Evolutionary conservation across 2,113 vertebrate genomes (phyloP).

Genomic region (Epinephelus lanceolatus): DNA sequence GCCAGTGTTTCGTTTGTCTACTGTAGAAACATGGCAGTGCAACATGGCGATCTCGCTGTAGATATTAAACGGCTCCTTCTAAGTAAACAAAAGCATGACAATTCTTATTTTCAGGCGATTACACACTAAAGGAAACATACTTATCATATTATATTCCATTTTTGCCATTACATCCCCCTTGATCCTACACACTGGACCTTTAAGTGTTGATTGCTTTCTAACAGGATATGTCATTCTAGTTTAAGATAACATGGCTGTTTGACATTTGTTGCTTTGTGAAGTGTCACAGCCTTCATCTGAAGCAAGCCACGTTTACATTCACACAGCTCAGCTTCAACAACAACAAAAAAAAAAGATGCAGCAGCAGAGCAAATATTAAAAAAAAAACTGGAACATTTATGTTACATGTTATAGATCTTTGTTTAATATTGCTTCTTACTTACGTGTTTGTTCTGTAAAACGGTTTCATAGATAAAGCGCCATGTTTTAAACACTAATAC

Average conservation of each 20-base stretch:
- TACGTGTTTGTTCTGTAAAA: slow-evolving; percentile 29
- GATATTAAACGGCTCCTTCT: too few species aligned
- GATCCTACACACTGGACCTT: too few species aligned
- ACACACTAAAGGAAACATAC: too few species aligned
- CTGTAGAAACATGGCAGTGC: too few species aligned
- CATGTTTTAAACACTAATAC: slow-evolving; percentile 30
- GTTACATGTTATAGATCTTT: background rate
- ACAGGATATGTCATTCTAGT: slow-evolving; percentile 30
- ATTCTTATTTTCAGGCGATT: too few species aligned
- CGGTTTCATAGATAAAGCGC: slow-evolving; percentile 15
- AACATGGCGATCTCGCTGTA: too few species aligned
- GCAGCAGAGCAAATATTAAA: slow-evolving; percentile 20
- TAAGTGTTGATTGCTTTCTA: background rate
- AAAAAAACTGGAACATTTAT: background rate
- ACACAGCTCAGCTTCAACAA: slow-evolving; percentile 8
- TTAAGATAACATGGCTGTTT: background rate
- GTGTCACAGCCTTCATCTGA: background rate
- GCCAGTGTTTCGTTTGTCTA: too few species aligned
- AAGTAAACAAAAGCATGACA: too few species aligned
- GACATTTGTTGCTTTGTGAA: background rate
- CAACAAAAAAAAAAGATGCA: background rate
- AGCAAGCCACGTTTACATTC: slow-evolving; percentile 15
- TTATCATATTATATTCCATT: too few species aligned
- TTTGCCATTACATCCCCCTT: too few species aligned
- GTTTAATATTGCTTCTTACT: slow-evolving; percentile 20